These are phyloP conservation scores for Phrynocephalus forsythii DNA, from an alignment of 2,797 vertebrate species.

Conservation along the genomic window DNA sequence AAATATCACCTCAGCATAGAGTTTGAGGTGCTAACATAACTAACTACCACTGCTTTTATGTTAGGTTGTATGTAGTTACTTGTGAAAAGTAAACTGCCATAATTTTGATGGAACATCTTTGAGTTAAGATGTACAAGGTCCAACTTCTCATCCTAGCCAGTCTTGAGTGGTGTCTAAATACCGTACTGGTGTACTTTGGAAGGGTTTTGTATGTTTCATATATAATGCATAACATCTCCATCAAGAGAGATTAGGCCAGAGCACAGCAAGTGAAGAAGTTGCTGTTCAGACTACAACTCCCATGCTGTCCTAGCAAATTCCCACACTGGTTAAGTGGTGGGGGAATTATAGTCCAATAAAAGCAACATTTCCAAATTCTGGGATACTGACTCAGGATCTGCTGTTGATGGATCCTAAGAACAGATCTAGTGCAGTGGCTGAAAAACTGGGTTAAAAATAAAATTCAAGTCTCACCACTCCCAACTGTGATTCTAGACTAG, in stretches of 20 bases:
- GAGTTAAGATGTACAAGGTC: not conserved
- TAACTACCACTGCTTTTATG: no score
- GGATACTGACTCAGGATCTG: not conserved
- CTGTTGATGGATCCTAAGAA: not conserved
- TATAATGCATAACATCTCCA: not conserved
- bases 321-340: not conserved
- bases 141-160: not conserved
- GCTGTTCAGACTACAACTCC: no score
- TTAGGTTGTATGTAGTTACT: not conserved
- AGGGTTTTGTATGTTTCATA: no score
- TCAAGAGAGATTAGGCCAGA: not conserved
- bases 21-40: no score
- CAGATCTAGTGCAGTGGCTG: not conserved
- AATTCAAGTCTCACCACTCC: not conserved
- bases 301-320: no score
- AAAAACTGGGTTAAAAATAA: not conserved
- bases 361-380: no score
- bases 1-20: no score
- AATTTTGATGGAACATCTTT: not conserved
- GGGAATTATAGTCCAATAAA: not conserved
- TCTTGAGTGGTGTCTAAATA: not conserved
- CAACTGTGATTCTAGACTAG: not conserved
- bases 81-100: not conserved
- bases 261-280: not conserved
- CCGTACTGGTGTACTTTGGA: no score